Percentiles rank a stretch among this genome's conserved stretches.
Evolutionary conservation across 2,113 vertebrate species (phyloP).

Genomic region (Lepidothrix coronata): DNA sequence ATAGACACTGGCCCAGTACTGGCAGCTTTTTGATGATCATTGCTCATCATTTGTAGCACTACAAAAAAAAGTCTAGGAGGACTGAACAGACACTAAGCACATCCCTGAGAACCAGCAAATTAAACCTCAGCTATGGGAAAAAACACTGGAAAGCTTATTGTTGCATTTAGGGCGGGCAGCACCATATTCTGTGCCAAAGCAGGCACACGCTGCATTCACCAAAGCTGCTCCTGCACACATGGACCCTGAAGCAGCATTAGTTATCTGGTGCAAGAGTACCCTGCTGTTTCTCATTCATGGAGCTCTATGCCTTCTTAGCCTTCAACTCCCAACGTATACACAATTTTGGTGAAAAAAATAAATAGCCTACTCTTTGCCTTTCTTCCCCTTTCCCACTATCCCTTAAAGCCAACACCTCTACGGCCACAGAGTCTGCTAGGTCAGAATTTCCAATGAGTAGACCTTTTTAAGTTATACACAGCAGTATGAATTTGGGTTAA

Average conservation of each 20-base stretch:
- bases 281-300: not conserved
- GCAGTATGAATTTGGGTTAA: not conserved
- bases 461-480: not conserved
- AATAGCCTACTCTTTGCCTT: not conserved
- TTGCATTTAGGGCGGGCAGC: not conserved
- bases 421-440: not conserved
- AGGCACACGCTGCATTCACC: rapidly evolving
- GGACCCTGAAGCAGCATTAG: not conserved
- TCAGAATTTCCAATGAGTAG: not conserved
- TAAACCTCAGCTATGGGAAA: not conserved
- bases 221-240: not conserved
- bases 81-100: not conserved
- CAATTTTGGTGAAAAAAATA: not conserved
- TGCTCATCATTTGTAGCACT: not conserved
- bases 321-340: rapidly evolving
- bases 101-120: not conserved
- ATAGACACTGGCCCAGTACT: not conserved
- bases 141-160: not conserved
- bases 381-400: not conserved
- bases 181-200: not conserved
- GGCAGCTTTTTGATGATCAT: not conserved
- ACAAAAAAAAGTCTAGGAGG: not conserved
- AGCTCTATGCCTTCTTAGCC: not conserved
- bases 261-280: rapidly evolving
- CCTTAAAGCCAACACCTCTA: not conserved